Evolutionary conservation across 2,113 vertebrate species (phyloP).

Genomic region (Struthidea cinerea): DNA sequence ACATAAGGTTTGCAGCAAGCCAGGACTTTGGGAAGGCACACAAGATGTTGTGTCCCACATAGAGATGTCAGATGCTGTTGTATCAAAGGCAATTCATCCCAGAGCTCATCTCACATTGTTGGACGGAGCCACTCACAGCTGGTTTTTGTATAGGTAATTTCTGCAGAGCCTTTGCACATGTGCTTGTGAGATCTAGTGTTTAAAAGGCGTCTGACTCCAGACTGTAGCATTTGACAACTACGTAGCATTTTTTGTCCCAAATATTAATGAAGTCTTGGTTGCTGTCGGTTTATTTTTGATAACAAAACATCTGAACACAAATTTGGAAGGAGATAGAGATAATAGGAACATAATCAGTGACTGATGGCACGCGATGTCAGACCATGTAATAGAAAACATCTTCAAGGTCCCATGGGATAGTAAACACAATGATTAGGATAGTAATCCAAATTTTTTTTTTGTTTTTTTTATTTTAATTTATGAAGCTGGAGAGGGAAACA

Average conservation of each 20-base stretch:
- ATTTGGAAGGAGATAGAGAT: not conserved
- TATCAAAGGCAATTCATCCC: not conserved
- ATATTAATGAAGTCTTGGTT: not conserved
- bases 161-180: not conserved
- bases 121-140: not conserved
- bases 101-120: not conserved
- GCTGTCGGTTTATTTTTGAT: not conserved
- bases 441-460: not conserved
- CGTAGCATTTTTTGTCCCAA: not conserved
- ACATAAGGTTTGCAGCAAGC: not conserved
- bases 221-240: not conserved
- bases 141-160: not conserved
- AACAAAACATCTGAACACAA: not conserved
- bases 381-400: not conserved
- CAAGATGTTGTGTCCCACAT: not conserved
- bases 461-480: not conserved
- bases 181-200: not conserved
- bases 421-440: not conserved
- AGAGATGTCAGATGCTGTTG: not conserved
- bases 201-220: not conserved
- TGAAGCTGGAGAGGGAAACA: not conserved
- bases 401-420: not conserved
- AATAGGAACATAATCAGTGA: not conserved
- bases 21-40: not conserved
- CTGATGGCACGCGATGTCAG: not conserved